Evolutionary conservation across 2,888 invertebrate genomes (phyloP), one percentile per base, ranked within the genome.

Genomic region (Tinea semifulvella): DNA sequence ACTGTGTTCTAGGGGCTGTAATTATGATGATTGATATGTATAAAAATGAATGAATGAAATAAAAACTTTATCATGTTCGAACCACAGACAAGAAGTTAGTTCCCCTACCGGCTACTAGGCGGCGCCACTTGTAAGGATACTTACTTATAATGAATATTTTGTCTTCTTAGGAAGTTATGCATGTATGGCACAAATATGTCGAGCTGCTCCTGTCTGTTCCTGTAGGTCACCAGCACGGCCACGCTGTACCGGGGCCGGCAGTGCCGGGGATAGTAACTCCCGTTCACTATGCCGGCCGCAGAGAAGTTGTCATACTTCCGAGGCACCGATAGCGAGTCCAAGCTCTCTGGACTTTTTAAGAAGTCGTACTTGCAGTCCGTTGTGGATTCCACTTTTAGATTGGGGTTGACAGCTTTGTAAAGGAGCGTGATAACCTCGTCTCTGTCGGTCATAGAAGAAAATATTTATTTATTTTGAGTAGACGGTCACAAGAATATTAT

Each of bases 101-200:
- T n/a, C n/a, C n/a, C n/a, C n/a, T n/a, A n/a, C n/a, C n/a, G n/a
- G n/a, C n/a, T n/a, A n/a, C n/a, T n/a, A n/a, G n/a, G n/a, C n/a
- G n/a, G n/a, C n/a, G n/a, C n/a, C n/a, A n/a, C n/a, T n/a, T n/a
- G n/a, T n/a, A n/a, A 31, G 2, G 10, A 18, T 20, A 64, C 70
- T 67, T 50, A 79, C 81, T 68, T 73, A 66, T 96, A 96, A 62
- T 93, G 90, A 25, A 96, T 84, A 53, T 88, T 84, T 64, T 96
- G 96, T 47, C 85, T 82, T 53, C 91, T 89, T 47, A 96, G 75
- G 66, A 91, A 94, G 40, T 88, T 87, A 66, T 96, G 96, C 74
- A 96, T 92, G 56, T 94, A 92, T 44, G 88, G 88, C 48, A 95
- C 73, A 63, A 96, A 94, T 47, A 87, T 75, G 42, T 86, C 82